These are phyloP conservation scores for Diabrotica balteata DNA, from an alignment of 2,888 invertebrate species.

Conservation along the genomic window DNA sequence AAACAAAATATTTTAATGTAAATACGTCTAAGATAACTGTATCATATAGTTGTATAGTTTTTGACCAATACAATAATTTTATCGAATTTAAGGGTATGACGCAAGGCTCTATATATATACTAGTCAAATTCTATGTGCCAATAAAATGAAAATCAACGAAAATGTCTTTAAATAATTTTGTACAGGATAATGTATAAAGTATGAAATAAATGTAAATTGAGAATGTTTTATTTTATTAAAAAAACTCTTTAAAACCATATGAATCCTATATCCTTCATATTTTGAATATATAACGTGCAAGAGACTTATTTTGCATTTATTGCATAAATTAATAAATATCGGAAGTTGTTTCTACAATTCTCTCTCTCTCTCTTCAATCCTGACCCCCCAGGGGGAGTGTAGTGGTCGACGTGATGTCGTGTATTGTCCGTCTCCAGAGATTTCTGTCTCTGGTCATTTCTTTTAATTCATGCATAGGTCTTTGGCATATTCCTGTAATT, in stretches of 20 bases:
- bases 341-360: too few relatives aligned
- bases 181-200: slow-evolving; percentile 54
- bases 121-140: slow-evolving; percentile 53
- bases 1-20: slow-evolving; percentile 31
- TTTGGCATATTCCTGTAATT: too few relatives aligned
- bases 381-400: too few relatives aligned
- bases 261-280: too few relatives aligned
- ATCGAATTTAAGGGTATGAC: slow-evolving; percentile 46
- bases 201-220: slow-evolving; percentile 32
- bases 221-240: slow-evolving; percentile 1
- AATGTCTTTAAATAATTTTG: slow-evolving; percentile 50
- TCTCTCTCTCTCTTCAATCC: too few relatives aligned
- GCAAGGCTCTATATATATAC: slow-evolving; percentile 40
- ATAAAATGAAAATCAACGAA: slow-evolving; percentile 50
- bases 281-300: too few relatives aligned
- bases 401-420: too few relatives aligned
- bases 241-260: neutral
- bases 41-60: slow-evolving; percentile 37
- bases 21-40: slow-evolving; percentile 32
- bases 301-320: too few relatives aligned
- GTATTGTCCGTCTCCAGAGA: too few relatives aligned
- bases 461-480: too few relatives aligned
- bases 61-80: slow-evolving; percentile 50
- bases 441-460: too few relatives aligned
- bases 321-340: too few relatives aligned